These are phyloP conservation scores for Trichogramma pretiosum DNA, from an alignment of 1,140 invertebrate species.

Conservation along the genomic window DNA sequence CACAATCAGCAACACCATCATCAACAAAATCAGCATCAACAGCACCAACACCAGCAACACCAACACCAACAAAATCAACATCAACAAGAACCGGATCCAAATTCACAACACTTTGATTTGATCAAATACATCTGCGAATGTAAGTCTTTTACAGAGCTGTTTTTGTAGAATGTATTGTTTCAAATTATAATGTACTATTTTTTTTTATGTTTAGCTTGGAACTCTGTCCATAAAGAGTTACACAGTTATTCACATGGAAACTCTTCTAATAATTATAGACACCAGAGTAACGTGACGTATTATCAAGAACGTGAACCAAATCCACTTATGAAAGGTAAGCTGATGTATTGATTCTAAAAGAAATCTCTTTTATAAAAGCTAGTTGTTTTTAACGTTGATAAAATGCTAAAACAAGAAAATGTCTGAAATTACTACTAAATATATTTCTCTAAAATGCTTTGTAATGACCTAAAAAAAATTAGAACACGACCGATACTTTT, in stretches of 20 bases:
- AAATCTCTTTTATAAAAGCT: too few relatives aligned
- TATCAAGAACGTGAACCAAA: slow-evolving; percentile 44
- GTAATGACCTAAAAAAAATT: too few relatives aligned
- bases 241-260: slow-evolving; percentile 35
- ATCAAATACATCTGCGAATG: slow-evolving; percentile 49
- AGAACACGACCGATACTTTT: too few relatives aligned
- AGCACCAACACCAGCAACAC: too few relatives aligned
- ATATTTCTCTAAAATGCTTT: too few relatives aligned
- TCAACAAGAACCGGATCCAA: slow-evolving; percentile 35
- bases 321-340: slow-evolving; percentile 41
- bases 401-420: too few relatives aligned
- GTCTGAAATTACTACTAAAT: too few relatives aligned
- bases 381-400: too few relatives aligned
- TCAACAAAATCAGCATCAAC: too few relatives aligned
- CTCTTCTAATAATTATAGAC: slow-evolving; percentile 36
- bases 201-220: slow-evolving; percentile 39
- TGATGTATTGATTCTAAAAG: too few relatives aligned
- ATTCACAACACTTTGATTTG: slow-evolving; percentile 47
- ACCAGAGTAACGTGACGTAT: slow-evolving; percentile 40
- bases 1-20: too few relatives aligned
- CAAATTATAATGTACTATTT: slow-evolving; percentile 4
- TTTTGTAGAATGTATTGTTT: background rate
- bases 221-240: slow-evolving; percentile 40
- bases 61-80: too few relatives aligned
- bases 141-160: slow-evolving; percentile 23